phyloP scores from a whole-genome alignment of 2,797 vertebrate genomes.

The Crocodylus rhombifer region DNA sequence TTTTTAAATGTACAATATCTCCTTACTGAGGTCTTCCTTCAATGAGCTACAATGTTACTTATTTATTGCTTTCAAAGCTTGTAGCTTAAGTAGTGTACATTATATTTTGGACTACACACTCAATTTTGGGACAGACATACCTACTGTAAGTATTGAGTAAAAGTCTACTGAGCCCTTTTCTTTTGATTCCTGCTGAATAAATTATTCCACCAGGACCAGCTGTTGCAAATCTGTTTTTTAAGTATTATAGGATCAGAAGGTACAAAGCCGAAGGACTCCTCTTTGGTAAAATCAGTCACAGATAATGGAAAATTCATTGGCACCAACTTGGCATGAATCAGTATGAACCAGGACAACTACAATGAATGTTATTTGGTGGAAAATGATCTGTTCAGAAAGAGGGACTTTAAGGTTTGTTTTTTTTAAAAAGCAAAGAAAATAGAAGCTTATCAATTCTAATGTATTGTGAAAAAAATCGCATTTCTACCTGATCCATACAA shows the following conservation, averaged over 20 bases:
- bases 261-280: neutral
- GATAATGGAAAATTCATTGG: neutral
- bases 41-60: neutral
- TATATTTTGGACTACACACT: neutral
- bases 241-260: neutral
- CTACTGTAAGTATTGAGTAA: neutral
- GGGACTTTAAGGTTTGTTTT: neutral
- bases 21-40: neutral
- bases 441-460: neutral
- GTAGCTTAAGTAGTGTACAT: constrained; percentile 13
- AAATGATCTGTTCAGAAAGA: neutral
- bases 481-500: neutral
- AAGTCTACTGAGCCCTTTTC: fast-evolving
- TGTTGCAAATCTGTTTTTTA: neutral
- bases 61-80: neutral
- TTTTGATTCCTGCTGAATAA: neutral
- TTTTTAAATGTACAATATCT: constrained; percentile 27
- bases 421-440: neutral
- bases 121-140: neutral
- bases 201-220: neutral
- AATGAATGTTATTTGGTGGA: neutral
- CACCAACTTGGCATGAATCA: neutral
- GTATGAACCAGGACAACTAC: neutral
- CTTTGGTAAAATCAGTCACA: neutral
- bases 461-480: neutral